phyloP scores from a whole-genome alignment of 2,888 invertebrate species.

The Eledona agricola region DNA sequence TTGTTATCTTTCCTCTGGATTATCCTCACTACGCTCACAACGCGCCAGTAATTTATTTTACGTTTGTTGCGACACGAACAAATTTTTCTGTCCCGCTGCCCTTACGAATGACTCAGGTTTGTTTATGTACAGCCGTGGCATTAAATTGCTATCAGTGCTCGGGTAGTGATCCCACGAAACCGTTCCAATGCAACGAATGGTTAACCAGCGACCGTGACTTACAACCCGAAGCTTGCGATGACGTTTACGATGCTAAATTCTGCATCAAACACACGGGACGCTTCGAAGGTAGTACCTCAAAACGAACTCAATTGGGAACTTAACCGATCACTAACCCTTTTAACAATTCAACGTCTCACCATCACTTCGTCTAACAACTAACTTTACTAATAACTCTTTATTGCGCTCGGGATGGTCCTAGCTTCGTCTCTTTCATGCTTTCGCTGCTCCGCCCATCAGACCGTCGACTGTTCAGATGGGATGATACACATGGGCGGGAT shows the following conservation, averaged over 20 bases:
- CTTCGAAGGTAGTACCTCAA: constrained; percentile 76
- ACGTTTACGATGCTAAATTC: constrained; percentile 84
- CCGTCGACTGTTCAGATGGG: constrained; percentile 74
- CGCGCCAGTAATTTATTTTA: too few relatives aligned
- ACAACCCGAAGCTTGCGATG: constrained; percentile 75
- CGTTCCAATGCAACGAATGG: constrained; percentile 87
- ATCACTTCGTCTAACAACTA: constrained; percentile 1
- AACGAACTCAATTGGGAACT: constrained; percentile 8
- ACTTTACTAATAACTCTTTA: neutral
- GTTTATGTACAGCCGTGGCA: constrained; percentile 28
- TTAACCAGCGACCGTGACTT: constrained; percentile 71
- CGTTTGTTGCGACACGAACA: too few relatives aligned
- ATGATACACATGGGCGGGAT: constrained; percentile 67
- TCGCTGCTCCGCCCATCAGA: constrained; percentile 77
- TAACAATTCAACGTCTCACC: neutral
- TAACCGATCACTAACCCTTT: constrained; percentile 7
- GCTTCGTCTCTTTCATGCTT: constrained; percentile 73
- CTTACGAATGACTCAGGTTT: neutral
- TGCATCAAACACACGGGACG: constrained; percentile 95
- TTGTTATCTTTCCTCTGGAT: too few relatives aligned
- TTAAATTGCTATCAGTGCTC: constrained; percentile 89
- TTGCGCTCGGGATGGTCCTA: constrained; percentile 15
- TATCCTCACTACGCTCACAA: too few relatives aligned
- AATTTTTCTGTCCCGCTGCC: too few relatives aligned
- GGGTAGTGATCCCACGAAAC: constrained; percentile 78